These are phyloP conservation scores for Heptranchias perlo DNA, from an alignment of 2,113 vertebrate genomes.

Conservation along the genomic window DNA sequence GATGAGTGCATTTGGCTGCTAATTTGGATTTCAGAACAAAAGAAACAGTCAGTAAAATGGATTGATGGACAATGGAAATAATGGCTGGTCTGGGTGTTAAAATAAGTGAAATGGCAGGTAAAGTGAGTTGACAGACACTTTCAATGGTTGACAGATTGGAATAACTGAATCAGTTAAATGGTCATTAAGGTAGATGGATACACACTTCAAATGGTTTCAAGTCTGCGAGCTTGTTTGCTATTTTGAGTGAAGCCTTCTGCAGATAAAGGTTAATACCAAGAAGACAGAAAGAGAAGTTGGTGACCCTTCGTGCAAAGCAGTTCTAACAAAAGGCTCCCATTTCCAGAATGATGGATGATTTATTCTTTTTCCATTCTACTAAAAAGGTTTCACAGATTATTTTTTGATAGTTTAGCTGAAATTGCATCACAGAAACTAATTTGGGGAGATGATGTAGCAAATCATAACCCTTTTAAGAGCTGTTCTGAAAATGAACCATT, in stretches of 20 bases:
- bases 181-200: background rate
- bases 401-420: background rate
- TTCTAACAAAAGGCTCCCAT: background rate
- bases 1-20: no score
- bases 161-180: background rate
- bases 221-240: background rate
- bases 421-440: background rate
- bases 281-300: background rate
- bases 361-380: background rate
- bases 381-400: conserved; percentile 10
- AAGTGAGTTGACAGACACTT: background rate
- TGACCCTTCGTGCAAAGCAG: background rate
- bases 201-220: conserved; percentile 2
- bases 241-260: background rate
- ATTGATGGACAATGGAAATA: background rate
- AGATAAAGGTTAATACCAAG: background rate
- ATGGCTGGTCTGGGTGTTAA: background rate
- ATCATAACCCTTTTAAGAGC: background rate
- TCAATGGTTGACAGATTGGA: background rate
- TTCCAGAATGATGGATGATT: background rate
- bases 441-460: background rate
- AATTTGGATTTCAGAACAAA: conserved; percentile 9
- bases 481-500: background rate
- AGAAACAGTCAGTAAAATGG: background rate
- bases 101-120: background rate